Base-by-base conservation (phyloP, 2,888 invertebrate species). In the Stenoptilia bipunctidactyla region DNA sequence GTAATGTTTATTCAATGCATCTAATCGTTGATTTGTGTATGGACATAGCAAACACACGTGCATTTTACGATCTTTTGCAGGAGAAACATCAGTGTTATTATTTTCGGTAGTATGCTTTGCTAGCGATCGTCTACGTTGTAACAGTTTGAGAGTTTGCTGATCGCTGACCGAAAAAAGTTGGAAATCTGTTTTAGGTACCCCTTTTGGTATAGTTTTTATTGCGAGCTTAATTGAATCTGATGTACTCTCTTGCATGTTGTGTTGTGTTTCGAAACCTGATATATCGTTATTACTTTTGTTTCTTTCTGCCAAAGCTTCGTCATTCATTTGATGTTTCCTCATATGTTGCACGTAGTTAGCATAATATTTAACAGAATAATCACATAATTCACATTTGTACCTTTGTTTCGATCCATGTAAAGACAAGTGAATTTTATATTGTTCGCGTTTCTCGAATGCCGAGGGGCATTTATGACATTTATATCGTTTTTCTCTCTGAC, bases 391-490 rank as follows among this genome's bases (percentile, higher is more conserved):
- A 74, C 95, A 95, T 52, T 89, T 90, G 65, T 92, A 94, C 45
- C 91, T 86, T 66, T 94, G 93, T 55, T 91, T 90, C 0, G 93
- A 91, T 2, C 94, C 94, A 61, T 95, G 95, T 35, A 94, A 74
- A 13, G 90, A 90, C 51, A 92, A 71, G 69, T 95, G 95, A 15
- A 92, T 89, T 66, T 92, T 91, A 66, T 92, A 94, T 64, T 94
- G 93, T 55, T 92, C 90, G 30, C 91, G 84, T 70, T 94, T 94
- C 56, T 93, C 92, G 68, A 94, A 94, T 0, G 93, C 92, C 35
- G 93, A 93, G 0, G 95, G 94, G 61, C 94, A 94, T 70, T 93
- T 92, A 54, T 90, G 89, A 64, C 93, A 93, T 67, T 92, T 92
- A 69, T 92, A 92, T 2, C 91, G 86, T 60, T 92, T 92, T 59